phyloP scores from a whole-genome alignment of 2,113 vertebrate species.

The Microcebus ravelobensis region DNA sequence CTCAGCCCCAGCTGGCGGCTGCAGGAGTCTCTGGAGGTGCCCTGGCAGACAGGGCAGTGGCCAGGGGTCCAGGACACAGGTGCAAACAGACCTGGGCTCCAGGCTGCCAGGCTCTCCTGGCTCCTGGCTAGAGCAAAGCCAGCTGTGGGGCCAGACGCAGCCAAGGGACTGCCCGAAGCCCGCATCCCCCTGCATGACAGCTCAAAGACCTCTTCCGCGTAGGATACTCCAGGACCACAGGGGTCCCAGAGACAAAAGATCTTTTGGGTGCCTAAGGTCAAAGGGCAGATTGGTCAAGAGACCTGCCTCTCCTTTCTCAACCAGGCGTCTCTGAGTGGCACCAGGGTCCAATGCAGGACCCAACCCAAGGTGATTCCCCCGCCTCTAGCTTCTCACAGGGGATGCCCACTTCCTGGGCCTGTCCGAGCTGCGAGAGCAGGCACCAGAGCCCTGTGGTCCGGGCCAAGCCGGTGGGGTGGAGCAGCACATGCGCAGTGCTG shows the following conservation, averaged over 20 bases:
- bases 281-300: not conserved
- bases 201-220: not conserved
- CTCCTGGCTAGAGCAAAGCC: not conserved
- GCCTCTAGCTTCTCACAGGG: not conserved
- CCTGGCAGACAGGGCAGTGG: not conserved
- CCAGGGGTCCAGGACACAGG: not conserved
- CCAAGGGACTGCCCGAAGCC: not conserved
- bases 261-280: not conserved
- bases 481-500: rapidly evolving
- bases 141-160: not conserved
- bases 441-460: not conserved
- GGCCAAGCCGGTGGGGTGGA: not conserved
- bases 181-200: not conserved
- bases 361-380: rapidly evolving
- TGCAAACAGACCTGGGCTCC: not conserved
- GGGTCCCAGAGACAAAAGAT: not conserved
- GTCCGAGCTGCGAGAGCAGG: no score
- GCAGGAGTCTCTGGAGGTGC: not conserved
- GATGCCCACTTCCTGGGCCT: not conserved
- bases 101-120: not conserved
- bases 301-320: not conserved
- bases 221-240: not conserved
- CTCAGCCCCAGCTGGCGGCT: not conserved
- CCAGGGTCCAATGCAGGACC: not conserved
- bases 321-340: not conserved